Base-by-base conservation (phyloP, 2,888 invertebrate species). In the Drosophila sordidapex region DNA sequence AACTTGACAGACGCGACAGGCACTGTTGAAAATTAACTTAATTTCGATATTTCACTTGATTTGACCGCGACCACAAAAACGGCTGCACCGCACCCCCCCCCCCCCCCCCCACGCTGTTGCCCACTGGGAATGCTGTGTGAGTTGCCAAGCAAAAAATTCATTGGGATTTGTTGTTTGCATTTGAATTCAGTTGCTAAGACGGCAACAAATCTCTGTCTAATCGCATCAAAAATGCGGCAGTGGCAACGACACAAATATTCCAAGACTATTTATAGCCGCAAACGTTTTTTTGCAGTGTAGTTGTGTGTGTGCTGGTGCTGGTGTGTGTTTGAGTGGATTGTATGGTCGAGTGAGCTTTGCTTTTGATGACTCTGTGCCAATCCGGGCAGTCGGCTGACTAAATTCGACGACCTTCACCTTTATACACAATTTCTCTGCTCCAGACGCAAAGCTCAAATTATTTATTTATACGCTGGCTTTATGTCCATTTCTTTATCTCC, bases 171-270 rank as follows among this genome's bases (percentile, higher is more conserved):
- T 70, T 65, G 76, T 73, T 65, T 72, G 77, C 58, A 67, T 69
- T 80, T 51, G 43, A 74, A 80, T 72, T 69, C 57, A 70, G 77
- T 81, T 77, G 81, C 70, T 72, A 81, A 81, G 80, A 69, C 79
- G 77, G 67, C 79, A 73, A 75, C 87, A 86, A 86, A 86, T 88
- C 87, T 78, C 70, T 68, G 58, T 70, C 75, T 81, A 76, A 79
- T 77, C 83, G 72, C 76, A 84, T 77, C 74, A 79, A 82, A 84
- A 65, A 79, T 80, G 81, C 80, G 79, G 70, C 72, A 78, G 73
- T 71, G 61, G 56, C 54, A 62, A 57, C 56, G 52, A 49, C 62
- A 64, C 46, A 76, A 74, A 65, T 75, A 69, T 72, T 66, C 64
- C 54, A 52, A 43, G n/a, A 62, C 58, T 82, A 82, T 74, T 80